Evolutionary conservation across 2,113 vertebrate species (phyloP).

Genomic region (Phalacrocorax brasilianus): DNA sequence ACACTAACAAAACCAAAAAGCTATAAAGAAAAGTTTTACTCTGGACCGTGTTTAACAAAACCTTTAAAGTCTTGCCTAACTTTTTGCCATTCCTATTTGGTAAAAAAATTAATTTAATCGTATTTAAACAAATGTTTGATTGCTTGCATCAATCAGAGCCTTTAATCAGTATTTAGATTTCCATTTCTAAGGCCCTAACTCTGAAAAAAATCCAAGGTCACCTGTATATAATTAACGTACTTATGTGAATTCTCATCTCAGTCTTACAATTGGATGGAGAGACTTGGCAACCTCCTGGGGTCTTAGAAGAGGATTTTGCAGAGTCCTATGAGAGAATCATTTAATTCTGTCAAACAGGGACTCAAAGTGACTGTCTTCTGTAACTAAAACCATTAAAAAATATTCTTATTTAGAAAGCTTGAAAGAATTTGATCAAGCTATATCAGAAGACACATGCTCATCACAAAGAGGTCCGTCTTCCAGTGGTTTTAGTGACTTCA

Average conservation of each 20-base stretch:
- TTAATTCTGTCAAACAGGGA: background rate
- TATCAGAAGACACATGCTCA: background rate
- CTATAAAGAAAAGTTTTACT: background rate
- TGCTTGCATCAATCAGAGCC: background rate
- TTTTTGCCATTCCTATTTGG: background rate
- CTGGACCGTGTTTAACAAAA: background rate
- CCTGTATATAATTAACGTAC: background rate
- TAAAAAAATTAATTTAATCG: background rate
- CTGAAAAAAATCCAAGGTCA: constrained; percentile 24
- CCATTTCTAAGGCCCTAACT: background rate
- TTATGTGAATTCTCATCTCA: background rate
- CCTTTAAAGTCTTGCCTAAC: rapidly evolving
- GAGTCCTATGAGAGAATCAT: background rate
- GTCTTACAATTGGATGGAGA: background rate
- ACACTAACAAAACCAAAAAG: background rate
- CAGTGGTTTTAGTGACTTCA: background rate
- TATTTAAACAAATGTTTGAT: background rate
- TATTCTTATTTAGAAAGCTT: background rate
- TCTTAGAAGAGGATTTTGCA: constrained; percentile 22
- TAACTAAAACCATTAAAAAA: background rate
- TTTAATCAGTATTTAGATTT: background rate
- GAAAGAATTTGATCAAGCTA: background rate
- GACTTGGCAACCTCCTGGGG: background rate
- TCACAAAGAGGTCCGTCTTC: background rate
- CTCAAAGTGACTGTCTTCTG: background rate